Evolutionary conservation across 2,113 vertebrate genomes (phyloP).

Genomic region (Leucoraja erinaceus): DNA sequence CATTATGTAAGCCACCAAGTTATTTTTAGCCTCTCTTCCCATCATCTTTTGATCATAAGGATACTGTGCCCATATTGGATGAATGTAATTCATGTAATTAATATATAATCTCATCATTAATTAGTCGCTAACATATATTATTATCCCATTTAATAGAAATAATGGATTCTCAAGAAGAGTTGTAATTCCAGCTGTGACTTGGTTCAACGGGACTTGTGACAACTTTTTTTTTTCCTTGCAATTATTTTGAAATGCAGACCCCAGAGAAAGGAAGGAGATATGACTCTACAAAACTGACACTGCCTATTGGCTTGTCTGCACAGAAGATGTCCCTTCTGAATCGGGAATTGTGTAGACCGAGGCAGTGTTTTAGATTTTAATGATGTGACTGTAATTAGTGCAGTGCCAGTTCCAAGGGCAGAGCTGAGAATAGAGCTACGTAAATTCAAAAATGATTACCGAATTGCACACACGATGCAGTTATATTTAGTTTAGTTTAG

Average conservation of each 20-base stretch:
- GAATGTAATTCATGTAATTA: slow-evolving; percentile 33
- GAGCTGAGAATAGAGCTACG: not conserved
- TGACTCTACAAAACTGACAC: slow-evolving; percentile 17
- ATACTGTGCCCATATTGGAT: slow-evolving; percentile 21
- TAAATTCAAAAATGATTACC: slow-evolving; percentile 30
- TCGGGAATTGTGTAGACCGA: slow-evolving; percentile 26
- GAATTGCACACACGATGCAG: not conserved
- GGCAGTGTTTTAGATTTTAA: slow-evolving; percentile 31
- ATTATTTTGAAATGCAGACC: slow-evolving; percentile 33
- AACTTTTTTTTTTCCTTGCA: not conserved
- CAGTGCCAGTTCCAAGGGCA: not conserved
- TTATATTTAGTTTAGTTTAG: not conserved
- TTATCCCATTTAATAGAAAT: slow-evolving; percentile 28
- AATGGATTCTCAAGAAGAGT: slow-evolving; percentile 24
- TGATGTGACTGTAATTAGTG: slow-evolving; percentile 34
- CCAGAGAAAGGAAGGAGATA: slow-evolving; percentile 1
- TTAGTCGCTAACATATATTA: not conserved
- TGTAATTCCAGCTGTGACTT: not conserved
- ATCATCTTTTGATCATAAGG: slow-evolving; percentile 1
- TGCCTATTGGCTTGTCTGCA: not conserved
- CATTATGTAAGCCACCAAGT: not conserved
- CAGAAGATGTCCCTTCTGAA: slow-evolving; percentile 30
- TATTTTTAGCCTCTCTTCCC: not conserved
- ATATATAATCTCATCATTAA: slow-evolving; percentile 35
- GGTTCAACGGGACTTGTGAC: slow-evolving; percentile 11